These are phyloP conservation scores for Hydrochoerus hydrochaeris DNA, from an alignment of 2,113 vertebrate species.

Conservation along the genomic window DNA sequence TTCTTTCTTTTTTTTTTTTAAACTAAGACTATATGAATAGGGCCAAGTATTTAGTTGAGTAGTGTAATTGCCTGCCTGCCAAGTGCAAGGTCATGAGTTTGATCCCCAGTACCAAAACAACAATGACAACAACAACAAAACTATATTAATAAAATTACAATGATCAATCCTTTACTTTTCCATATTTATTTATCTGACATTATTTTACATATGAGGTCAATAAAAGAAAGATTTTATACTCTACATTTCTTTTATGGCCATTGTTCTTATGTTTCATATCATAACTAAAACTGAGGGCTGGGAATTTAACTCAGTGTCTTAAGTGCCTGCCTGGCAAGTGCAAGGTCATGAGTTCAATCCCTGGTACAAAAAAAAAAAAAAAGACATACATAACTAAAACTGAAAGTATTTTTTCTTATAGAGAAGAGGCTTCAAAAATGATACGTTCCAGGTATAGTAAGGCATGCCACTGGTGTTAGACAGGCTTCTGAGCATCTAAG, in stretches of 20 bases:
- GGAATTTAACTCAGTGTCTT: no score
- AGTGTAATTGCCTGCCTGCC: no score
- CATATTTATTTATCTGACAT: neutral
- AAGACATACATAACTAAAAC: neutral
- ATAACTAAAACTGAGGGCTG: neutral
- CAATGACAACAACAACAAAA: neutral
- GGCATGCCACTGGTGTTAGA: neutral
- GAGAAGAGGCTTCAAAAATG: slow-evolving; percentile 31
- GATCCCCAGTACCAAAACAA: no score
- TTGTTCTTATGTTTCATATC: neutral
- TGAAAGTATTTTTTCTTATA: slow-evolving; percentile 4
- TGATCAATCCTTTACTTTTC: neutral
- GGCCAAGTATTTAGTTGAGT: no score
- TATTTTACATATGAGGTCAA: neutral
- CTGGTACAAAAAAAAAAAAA: no score
- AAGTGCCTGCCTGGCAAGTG: no score
- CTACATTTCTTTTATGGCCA: slow-evolving; percentile 23
- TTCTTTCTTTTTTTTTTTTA: no score
- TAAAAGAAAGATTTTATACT: slow-evolving; percentile 36
- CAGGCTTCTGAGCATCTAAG: neutral
- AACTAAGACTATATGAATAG: no score
- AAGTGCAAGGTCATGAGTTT: no score
- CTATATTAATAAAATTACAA: neutral
- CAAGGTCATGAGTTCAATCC: no score
- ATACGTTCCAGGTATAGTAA: neutral